phyloP scores from a whole-genome alignment of 2,797 vertebrate genomes.

The Borostomias antarcticus region DNA sequence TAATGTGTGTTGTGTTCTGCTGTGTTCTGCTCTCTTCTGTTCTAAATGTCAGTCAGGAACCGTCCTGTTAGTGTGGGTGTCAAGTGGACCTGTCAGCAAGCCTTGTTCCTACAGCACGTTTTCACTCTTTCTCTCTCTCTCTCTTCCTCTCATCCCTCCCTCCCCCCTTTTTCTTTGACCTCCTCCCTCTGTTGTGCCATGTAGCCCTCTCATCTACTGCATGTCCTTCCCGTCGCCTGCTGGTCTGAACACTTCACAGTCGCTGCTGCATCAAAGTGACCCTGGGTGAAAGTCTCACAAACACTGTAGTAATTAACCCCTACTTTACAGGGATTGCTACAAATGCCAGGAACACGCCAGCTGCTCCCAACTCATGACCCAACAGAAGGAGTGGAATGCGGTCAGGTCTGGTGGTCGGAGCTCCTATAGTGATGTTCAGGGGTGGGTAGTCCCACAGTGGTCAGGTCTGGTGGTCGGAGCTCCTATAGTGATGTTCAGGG shows the following conservation, averaged over 20 bases:
- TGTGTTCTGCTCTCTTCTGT: too few species aligned
- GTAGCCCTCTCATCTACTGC: not conserved
- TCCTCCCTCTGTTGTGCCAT: not conserved
- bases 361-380: constrained; percentile 44
- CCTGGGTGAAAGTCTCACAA: constrained; percentile 39
- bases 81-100: too few species aligned
- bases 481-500: too few species aligned
- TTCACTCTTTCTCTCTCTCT: too few species aligned
- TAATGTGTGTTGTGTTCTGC: too few species aligned
- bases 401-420: not conserved
- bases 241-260: constrained; percentile 43
- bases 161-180: too few species aligned
- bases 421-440: too few species aligned
- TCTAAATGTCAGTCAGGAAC: not conserved
- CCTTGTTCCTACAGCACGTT: too few species aligned
- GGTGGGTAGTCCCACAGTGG: too few species aligned
- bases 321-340: constrained; percentile 45
- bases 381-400: constrained; percentile 23
- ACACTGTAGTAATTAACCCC: constrained; percentile 35
- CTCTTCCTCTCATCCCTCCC: too few species aligned
- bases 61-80: too few species aligned
- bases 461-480: too few species aligned
- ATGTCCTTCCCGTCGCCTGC: not conserved
- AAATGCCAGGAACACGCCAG: constrained; percentile 47
- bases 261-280: constrained; percentile 1